A percentile compares a stretch with the other conserved stretches of the same genome.
Evolutionary conservation across 2,888 invertebrate genomes (phyloP).

Genomic region (Nemotelus nigrinus): DNA sequence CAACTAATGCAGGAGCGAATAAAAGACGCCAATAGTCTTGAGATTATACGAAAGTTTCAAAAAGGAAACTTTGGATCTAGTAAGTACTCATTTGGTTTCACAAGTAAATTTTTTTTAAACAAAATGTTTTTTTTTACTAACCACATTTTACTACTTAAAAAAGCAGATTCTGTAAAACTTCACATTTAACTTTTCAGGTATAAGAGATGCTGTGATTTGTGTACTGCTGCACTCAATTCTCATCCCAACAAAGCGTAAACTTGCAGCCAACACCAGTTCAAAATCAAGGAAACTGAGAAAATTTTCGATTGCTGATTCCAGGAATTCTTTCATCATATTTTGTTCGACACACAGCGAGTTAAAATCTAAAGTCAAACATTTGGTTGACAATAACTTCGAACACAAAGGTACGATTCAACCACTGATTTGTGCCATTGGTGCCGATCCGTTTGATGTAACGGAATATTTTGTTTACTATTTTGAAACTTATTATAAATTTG

Average conservation of each 20-base stretch:
- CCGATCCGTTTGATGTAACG: background rate
- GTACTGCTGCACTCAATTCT: background rate
- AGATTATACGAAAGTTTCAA: constrained; percentile 12
- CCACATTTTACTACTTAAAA: background rate
- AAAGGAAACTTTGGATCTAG: constrained; percentile 11
- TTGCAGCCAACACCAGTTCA: background rate
- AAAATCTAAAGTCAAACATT: background rate
- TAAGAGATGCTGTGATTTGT: constrained; percentile 3
- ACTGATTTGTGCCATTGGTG: constrained; percentile 14
- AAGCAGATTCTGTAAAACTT: background rate
- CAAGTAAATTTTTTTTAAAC: too few species aligned
- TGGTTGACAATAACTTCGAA: background rate
- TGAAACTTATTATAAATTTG: constrained; percentile 23
- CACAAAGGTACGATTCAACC: constrained; percentile 21
- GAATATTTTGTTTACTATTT: background rate
- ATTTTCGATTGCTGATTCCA: background rate
- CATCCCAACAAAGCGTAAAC: background rate
- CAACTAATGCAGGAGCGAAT: background rate
- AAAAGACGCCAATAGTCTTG: constrained; percentile 20
- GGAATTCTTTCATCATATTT: background rate
- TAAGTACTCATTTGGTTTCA: too few species aligned
- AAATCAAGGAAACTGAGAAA: background rate
- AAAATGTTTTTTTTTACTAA: too few species aligned
- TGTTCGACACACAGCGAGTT: background rate
- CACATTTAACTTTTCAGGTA: background rate